phyloP scores from a whole-genome alignment of 2,888 invertebrate species.

The Drymonia ruficornis region DNA sequence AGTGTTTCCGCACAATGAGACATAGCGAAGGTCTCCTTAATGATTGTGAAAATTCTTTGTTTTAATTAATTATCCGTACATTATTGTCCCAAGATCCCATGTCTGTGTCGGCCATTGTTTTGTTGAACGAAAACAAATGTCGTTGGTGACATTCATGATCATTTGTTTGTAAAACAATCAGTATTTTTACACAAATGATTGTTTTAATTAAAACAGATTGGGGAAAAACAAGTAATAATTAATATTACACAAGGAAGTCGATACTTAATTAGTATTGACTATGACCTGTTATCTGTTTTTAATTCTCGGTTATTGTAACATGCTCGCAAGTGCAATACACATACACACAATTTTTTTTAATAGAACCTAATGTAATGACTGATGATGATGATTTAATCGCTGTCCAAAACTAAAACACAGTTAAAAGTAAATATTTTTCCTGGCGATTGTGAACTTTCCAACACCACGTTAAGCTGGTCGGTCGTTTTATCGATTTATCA shows the following conservation, averaged over 20 bases:
- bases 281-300: too few relatives aligned
- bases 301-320: too few relatives aligned
- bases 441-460: not conserved
- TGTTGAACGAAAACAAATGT: constrained; percentile 33
- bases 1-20: too few relatives aligned
- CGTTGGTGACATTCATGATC: constrained; percentile 17
- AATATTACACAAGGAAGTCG: too few relatives aligned
- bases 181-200: not conserved
- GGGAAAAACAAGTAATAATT: too few relatives aligned
- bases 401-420: too few relatives aligned
- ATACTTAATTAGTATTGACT: too few relatives aligned
- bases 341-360: too few relatives aligned
- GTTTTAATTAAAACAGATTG: not conserved
- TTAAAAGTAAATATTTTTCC: not conserved
- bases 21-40: constrained; percentile 12
- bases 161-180: not conserved
- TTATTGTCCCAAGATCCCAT: constrained; percentile 30
- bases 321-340: too few relatives aligned
- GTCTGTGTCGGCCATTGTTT: constrained; percentile 30
- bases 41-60: constrained; percentile 32
- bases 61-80: constrained; percentile 41
- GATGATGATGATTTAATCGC: too few relatives aligned
- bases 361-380: too few relatives aligned
- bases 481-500: not conserved
- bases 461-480: not conserved